phyloP scores from a whole-genome alignment of 1,140 invertebrate genomes.

The Macrobrachium nipponense region DNA sequence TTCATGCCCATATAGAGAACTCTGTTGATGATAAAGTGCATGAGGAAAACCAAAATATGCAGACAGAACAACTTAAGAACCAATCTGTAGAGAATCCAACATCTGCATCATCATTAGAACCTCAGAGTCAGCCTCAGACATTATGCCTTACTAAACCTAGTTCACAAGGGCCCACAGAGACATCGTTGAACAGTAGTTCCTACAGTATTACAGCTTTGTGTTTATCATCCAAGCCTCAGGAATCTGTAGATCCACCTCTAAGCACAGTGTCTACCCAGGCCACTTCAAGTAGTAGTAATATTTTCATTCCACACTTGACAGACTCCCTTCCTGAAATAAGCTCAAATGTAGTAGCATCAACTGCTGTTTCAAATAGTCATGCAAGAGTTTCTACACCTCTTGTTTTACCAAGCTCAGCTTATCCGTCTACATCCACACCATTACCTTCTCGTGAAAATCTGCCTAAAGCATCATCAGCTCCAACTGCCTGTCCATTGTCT shows the following conservation, averaged over 20 bases:
- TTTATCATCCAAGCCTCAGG: constrained; percentile 39
- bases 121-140: no score
- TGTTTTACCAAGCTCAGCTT: constrained; percentile 26
- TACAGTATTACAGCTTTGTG: constrained; percentile 53
- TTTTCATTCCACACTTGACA: constrained; percentile 13
- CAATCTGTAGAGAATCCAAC: no score
- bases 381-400: constrained; percentile 46
- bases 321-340: constrained; percentile 31
- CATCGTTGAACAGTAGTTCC: constrained; percentile 36
- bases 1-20: background rate
- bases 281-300: constrained; percentile 1
- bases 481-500: constrained; percentile 35
- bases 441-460: constrained; percentile 41
- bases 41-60: background rate
- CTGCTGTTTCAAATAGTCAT: background rate
- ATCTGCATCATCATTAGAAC: no score
- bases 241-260: constrained; percentile 30
- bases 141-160: constrained; percentile 8
- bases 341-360: background rate
- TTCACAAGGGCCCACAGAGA: constrained; percentile 24
- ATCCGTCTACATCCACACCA: constrained; percentile 4
- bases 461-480: constrained; percentile 47
- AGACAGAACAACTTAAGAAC: background rate
- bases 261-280: constrained; percentile 3
- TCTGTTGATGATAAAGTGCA: background rate